Evolutionary conservation across 2,888 invertebrate genomes (phyloP).

Genomic region (Watsonalla binaria): DNA sequence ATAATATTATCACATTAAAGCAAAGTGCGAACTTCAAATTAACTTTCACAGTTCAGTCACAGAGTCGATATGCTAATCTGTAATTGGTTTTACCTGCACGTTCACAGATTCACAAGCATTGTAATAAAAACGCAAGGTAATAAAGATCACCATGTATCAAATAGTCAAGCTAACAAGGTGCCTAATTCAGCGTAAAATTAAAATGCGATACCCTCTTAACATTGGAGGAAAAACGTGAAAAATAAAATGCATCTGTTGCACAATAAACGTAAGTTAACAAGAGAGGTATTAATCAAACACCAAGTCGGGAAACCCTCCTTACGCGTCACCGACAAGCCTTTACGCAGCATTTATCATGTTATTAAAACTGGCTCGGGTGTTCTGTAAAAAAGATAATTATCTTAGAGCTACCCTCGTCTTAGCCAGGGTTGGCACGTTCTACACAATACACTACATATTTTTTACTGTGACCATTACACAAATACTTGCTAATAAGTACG

Average conservation of each 20-base stretch:
- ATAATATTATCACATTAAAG: too few species aligned
- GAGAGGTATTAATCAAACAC: constrained; percentile 41
- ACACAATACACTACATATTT: not conserved
- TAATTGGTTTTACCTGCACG: not conserved
- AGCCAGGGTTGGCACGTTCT: constrained; percentile 47
- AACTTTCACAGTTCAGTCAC: not conserved
- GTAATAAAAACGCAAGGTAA: constrained; percentile 2
- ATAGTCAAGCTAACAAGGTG: constrained; percentile 42
- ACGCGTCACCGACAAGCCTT: constrained; percentile 74
- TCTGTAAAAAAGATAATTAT: constrained; percentile 78
- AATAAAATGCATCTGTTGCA: constrained; percentile 70
- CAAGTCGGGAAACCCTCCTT: constrained; percentile 48
- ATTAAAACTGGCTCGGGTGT: constrained; percentile 62
- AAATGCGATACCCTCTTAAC: constrained; percentile 50
- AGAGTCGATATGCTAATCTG: not conserved
- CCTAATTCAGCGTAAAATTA: constrained; percentile 66
- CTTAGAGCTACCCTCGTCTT: constrained; percentile 74
- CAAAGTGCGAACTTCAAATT: not conserved
- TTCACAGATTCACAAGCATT: not conserved
- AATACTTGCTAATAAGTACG: too few species aligned
- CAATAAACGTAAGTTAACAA: constrained; percentile 59
- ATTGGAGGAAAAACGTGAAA: constrained; percentile 51
- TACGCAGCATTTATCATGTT: constrained; percentile 76
- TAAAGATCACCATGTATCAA: constrained; percentile 35
- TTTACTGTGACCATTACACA: not conserved